A percentile compares a stretch with the other conserved stretches of the same genome.
Conservation (phyloP, 2,888 invertebrate genomes). For the Rhamphomyia laevipes region DNA sequence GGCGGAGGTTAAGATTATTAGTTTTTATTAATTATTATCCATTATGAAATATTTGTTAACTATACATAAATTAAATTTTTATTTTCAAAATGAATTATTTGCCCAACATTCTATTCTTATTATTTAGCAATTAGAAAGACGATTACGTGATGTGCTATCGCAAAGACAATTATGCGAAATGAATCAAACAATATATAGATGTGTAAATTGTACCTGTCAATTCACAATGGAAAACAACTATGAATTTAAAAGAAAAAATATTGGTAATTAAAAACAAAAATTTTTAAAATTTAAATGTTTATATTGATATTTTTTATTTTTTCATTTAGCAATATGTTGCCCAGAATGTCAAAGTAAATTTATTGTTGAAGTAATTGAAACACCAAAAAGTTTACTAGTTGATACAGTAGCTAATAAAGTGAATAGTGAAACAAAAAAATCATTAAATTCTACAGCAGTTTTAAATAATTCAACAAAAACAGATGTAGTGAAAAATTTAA, state of each 20-base stretch:
- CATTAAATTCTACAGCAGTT: not conserved
- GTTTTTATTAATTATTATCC: too few species aligned
- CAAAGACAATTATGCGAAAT: slow-evolving; percentile 39
- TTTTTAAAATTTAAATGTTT: not conserved
- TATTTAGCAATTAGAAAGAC: slow-evolving; percentile 38
- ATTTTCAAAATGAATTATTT: not conserved
- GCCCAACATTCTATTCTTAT: not conserved
- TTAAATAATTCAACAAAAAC: not conserved
- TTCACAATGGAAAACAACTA: slow-evolving; percentile 42
- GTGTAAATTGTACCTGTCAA: slow-evolving; percentile 50
- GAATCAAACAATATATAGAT: slow-evolving; percentile 42
- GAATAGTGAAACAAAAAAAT: not conserved
- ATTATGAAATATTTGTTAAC: too few species aligned
- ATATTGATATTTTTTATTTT: not conserved
- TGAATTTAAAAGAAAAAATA: slow-evolving; percentile 16
- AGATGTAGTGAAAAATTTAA: not conserved
- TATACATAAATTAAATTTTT: not conserved
- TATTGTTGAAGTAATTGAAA: slow-evolving; percentile 36
- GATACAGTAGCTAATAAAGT: slow-evolving; percentile 1
- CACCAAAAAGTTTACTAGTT: not conserved
- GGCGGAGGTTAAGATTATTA: too few species aligned
- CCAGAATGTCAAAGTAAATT: slow-evolving; percentile 48
- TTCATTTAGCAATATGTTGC: slow-evolving; percentile 38
- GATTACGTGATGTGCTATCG: slow-evolving; percentile 38
- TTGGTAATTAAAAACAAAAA: slow-evolving; percentile 18